phyloP scores from a whole-genome alignment of 1,140 invertebrate genomes.

The Philopotamus ludificatus region DNA sequence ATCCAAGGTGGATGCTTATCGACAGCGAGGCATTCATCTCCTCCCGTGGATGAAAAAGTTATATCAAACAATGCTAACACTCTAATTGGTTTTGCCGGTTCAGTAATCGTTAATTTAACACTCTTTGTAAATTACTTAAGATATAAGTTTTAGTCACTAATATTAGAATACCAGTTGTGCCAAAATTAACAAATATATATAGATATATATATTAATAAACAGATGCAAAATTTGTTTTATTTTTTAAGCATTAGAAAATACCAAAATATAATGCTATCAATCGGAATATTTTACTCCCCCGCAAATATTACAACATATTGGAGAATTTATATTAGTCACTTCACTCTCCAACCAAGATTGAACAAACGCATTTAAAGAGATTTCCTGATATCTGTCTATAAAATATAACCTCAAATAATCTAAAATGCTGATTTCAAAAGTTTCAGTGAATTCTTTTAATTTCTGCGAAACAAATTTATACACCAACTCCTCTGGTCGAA shows the following conservation, averaged over 20 bases:
- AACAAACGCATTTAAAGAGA: too few relatives aligned
- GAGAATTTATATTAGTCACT: not conserved
- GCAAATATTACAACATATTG: not conserved
- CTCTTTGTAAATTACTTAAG: not conserved
- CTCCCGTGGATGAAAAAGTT: not conserved
- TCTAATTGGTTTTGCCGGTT: not conserved
- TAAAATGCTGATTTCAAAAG: too few relatives aligned
- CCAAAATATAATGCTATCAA: not conserved
- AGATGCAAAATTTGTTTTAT: not conserved
- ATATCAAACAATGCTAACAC: not conserved
- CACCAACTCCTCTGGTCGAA: too few relatives aligned
- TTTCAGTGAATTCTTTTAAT: too few relatives aligned
- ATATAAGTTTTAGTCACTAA: not conserved
- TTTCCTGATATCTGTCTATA: too few relatives aligned
- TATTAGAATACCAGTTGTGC: conserved; percentile 9
- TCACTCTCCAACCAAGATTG: too few relatives aligned
- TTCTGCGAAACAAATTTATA: too few relatives aligned
- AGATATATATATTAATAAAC: not conserved
- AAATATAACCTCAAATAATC: too few relatives aligned
- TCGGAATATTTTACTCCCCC: not conserved
- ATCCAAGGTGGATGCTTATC: conserved; percentile 13
- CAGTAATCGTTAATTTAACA: not conserved
- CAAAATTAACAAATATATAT: conserved; percentile 21
- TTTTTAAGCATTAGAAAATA: not conserved
- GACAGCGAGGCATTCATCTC: not conserved